Conservation (phyloP, 1,140 invertebrate genomes). For the Euura saliciscinereae region DNA sequence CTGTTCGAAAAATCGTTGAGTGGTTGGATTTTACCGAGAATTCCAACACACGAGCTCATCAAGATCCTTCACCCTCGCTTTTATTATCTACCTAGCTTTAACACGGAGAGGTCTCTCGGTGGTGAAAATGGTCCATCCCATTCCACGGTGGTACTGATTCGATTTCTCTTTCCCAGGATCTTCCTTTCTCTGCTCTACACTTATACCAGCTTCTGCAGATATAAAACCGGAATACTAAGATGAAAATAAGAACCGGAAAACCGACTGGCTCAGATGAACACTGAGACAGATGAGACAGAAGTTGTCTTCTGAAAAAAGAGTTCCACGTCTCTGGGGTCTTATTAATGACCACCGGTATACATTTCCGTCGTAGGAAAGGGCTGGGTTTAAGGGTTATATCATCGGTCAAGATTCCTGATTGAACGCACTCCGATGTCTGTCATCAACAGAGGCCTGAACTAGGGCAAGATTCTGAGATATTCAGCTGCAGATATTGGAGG, state of each 20-base stretch:
- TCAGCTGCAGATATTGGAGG: too few relatives aligned
- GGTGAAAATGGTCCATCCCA: neutral
- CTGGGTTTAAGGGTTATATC: neutral
- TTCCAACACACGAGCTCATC: neutral
- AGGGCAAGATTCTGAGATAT: too few relatives aligned
- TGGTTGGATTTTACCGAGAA: too few relatives aligned
- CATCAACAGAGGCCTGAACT: too few relatives aligned
- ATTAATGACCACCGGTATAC: neutral
- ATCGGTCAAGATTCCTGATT: neutral
- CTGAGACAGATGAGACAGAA: too few relatives aligned
- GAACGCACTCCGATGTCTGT: neutral
- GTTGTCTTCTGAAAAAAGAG: too few relatives aligned
- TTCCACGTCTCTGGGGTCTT: too few relatives aligned
- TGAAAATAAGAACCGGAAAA: too few relatives aligned
- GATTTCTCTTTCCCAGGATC: neutral
- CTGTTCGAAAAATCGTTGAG: too few relatives aligned
- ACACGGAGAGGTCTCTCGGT: neutral
- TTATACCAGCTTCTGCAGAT: too few relatives aligned
- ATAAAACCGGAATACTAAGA: too few relatives aligned
- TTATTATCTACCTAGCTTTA: conserved; percentile 3
- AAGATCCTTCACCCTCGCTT: neutral
- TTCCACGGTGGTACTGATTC: neutral
- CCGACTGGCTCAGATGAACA: too few relatives aligned
- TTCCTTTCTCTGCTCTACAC: neutral
- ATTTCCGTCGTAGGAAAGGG: neutral